Evolutionary conservation across 2,797 vertebrate species (phyloP), one percentile per base, ranked within the genome.

Genomic region (Oreonectes daqikongensis): DNA sequence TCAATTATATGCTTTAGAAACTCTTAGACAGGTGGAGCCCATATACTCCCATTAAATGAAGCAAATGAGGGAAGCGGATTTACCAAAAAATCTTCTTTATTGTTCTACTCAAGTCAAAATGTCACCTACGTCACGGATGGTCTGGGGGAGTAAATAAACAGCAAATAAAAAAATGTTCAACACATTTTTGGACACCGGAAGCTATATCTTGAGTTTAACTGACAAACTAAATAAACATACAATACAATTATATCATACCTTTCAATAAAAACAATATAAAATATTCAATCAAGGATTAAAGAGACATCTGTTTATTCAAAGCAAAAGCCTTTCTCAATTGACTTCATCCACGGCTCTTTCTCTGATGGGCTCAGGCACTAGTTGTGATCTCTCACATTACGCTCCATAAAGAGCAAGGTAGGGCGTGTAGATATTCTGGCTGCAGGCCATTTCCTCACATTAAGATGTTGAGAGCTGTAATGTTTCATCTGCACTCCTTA

Each of bases 321-420:
- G 22, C 44, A 3, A 61, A 46, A 28, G 35, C 63, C 28, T 71
- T 35, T 26, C 38, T 57, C 75, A 35, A 50, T 48, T 69, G 46
- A 20, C 69, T 20, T 64, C 3, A 38, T 48, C 6, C 59, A 52
- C 6, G 22, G 48, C 70, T 65, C 30, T 69, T 60, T 78, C 52
- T 71, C 53, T 78, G 66, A 81, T 75, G 66, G 59, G 38, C 42
- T 61, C 11, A 15, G 72, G 69, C 50, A 69, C 35, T 68, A 18
- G 46, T 65, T 72, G 46, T 42, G 63, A 71, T 78, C 71, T 75
- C 80, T 81, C 80, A 66, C 66, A 52, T 78, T 78, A 78, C 66
- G 59, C 40, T n/a, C 70, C 40, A 66, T 78, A 78, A 78, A 69
- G 70, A 78, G 75, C 26, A 48, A 73, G 15, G 50, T 44, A 32